Conservation (phyloP, 2,113 vertebrate species). For the Phylloscopus trochilus region DNA sequence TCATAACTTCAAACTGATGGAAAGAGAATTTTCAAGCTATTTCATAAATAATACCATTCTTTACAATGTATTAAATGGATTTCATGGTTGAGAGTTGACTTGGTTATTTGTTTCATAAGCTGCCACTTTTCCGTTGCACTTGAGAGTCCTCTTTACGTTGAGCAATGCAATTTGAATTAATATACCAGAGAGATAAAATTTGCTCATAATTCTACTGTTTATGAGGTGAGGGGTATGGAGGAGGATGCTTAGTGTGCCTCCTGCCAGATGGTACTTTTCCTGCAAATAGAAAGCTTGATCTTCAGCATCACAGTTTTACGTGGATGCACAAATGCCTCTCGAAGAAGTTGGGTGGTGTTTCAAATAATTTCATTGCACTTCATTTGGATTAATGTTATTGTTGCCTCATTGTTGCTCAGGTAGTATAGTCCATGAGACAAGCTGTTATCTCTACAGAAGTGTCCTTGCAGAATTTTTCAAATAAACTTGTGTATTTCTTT, state of each 20-base stretch:
- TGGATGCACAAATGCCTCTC: not conserved
- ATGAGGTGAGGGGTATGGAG: not conserved
- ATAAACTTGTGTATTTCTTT: not conserved
- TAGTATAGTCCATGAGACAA: not conserved
- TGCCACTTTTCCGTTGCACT: not conserved
- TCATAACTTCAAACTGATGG: not conserved
- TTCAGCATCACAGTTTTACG: not conserved
- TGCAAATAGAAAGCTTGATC: not conserved
- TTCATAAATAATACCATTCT: not conserved
- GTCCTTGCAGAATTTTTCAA: not conserved
- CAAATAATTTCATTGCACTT: not conserved
- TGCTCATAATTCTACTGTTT: not conserved
- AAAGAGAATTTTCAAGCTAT: not conserved
- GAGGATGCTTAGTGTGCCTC: not conserved
- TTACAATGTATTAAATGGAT: not conserved
- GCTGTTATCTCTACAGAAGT: not conserved
- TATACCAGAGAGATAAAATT: not conserved
- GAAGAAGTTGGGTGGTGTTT: not conserved
- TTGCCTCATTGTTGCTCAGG: not conserved
- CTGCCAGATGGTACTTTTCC: not conserved
- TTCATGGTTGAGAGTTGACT: not conserved
- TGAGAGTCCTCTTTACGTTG: not conserved
- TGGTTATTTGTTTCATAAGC: constrained; percentile 2
- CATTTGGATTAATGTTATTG: not conserved
- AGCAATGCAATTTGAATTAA: constrained; percentile 11